These are phyloP conservation scores for Cydia amplana DNA, from an alignment of 1,140 invertebrate species.

Conservation along the genomic window DNA sequence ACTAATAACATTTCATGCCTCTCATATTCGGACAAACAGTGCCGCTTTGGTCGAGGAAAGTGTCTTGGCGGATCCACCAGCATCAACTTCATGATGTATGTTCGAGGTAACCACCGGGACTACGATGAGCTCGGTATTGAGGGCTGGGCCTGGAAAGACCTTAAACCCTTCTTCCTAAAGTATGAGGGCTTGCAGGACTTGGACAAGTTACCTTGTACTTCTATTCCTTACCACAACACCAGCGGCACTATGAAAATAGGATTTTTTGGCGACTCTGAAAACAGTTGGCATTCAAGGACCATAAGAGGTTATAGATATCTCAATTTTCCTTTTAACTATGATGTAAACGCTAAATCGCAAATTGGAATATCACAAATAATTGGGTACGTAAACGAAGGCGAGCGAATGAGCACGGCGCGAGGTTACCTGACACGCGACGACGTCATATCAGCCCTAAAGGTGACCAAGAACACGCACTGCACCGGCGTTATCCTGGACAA, in stretches of 20 bases:
- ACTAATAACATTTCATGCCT: slow-evolving; percentile 59
- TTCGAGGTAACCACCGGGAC: slow-evolving; percentile 85
- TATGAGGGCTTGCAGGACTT: slow-evolving; percentile 54
- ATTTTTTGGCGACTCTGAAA: slow-evolving; percentile 80
- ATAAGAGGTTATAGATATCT: slow-evolving; percentile 76
- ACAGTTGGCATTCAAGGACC: slow-evolving; percentile 77
- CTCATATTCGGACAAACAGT: slow-evolving; percentile 39
- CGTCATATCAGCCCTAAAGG: slow-evolving; percentile 83
- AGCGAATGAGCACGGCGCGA: slow-evolving; percentile 53
- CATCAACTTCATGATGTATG: slow-evolving; percentile 91
- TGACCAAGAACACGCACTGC: slow-evolving; percentile 85
- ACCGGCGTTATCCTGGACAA: slow-evolving; percentile 86
- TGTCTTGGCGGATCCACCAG: slow-evolving; percentile 86
- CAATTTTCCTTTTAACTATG: slow-evolving; percentile 62
- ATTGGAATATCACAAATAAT: slow-evolving; percentile 75
- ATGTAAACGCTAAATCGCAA: slow-evolving; percentile 79
- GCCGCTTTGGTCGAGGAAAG: slow-evolving; percentile 72
- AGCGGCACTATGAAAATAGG: slow-evolving; percentile 82
- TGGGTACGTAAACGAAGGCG: slow-evolving; percentile 50
- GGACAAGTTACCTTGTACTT: slow-evolving; percentile 45
- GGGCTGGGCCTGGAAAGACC: slow-evolving; percentile 56
- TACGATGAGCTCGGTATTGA: slow-evolving; percentile 70
- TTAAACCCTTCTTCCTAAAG: slow-evolving; percentile 55
- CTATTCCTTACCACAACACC: slow-evolving; percentile 76
- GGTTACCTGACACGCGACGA: slow-evolving; percentile 52